Percentiles rank a stretch among this genome's conserved stretches.
Conservation (phyloP, 1,140 invertebrate species). For the Lepidurus couesii region DNA sequence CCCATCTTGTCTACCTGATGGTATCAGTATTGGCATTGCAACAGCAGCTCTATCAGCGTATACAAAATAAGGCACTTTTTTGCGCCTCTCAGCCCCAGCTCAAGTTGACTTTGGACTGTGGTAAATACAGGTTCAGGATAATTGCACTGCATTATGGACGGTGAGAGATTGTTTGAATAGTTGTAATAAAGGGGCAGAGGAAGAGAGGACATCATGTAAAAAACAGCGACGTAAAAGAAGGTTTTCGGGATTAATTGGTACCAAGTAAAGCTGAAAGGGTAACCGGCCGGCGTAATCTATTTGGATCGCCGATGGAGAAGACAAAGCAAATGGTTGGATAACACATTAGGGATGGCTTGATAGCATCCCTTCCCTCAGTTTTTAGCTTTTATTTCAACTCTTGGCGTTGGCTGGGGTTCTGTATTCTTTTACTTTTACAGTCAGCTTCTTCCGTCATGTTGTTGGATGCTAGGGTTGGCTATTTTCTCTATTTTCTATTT, state of each 20-base stretch:
- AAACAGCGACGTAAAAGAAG: too few relatives aligned
- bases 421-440: not conserved
- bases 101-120: too few relatives aligned
- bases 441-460: not conserved
- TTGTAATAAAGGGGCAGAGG: too few relatives aligned
- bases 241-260: too few relatives aligned
- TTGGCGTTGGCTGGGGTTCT: not conserved
- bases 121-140: too few relatives aligned
- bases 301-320: not conserved
- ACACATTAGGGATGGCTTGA: not conserved
- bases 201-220: too few relatives aligned
- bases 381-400: not conserved
- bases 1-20: slow-evolving; percentile 21
- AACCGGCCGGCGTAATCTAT: too few relatives aligned
- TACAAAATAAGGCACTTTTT: slow-evolving; percentile 16
- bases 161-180: too few relatives aligned
- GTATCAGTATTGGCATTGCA: slow-evolving; percentile 15
- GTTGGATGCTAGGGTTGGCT: not conserved
- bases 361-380: not conserved
- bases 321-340: not conserved
- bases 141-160: too few relatives aligned
- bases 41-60: slow-evolving; percentile 14
- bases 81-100: not conserved
- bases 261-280: too few relatives aligned
- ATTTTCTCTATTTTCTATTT: not conserved